Percentiles rank a stretch among this genome's conserved stretches.
These are phyloP conservation scores for Oncorhynchus gorbuscha DNA, from an alignment of 2,113 vertebrate species.

Conservation along the genomic window DNA sequence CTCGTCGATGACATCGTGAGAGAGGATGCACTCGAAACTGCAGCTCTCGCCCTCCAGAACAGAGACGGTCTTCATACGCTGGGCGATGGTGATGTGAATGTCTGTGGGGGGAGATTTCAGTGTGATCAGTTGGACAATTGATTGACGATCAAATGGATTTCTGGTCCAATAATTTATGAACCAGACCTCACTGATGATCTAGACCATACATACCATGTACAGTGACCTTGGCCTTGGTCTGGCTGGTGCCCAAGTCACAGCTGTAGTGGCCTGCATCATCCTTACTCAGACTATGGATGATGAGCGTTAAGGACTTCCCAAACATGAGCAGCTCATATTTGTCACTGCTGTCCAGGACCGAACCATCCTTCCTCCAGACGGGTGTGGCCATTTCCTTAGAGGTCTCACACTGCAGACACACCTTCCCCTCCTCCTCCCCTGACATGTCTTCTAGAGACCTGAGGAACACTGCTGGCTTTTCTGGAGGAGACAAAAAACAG, in stretches of 20 bases:
- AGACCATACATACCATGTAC: slow-evolving; percentile 80
- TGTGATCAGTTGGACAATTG: background rate
- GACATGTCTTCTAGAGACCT: slow-evolving; percentile 82
- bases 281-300: slow-evolving; percentile 80
- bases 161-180: too few relatives aligned
- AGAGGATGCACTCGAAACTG: slow-evolving; percentile 87
- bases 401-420: slow-evolving; percentile 84
- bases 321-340: slow-evolving; percentile 82
- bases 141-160: too few relatives aligned
- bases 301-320: slow-evolving; percentile 77
- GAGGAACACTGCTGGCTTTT: slow-evolving; percentile 86
- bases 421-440: slow-evolving; percentile 78
- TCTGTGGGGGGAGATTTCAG: slow-evolving; percentile 70
- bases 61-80: slow-evolving; percentile 82
- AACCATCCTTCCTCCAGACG: slow-evolving; percentile 85
- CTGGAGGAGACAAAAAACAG: slow-evolving; percentile 61
- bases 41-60: slow-evolving; percentile 85
- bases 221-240: slow-evolving; percentile 82
- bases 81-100: slow-evolving; percentile 84
- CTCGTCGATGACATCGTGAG: slow-evolving; percentile 78
- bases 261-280: slow-evolving; percentile 86
- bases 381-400: slow-evolving; percentile 83
- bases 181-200: too few relatives aligned
- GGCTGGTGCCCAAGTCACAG: slow-evolving; percentile 84
- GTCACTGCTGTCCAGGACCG: slow-evolving; percentile 70